A percentile compares a stretch with the other conserved stretches of the same genome.
These are phyloP conservation scores for Austrolebias charrua DNA, from an alignment of 2,797 vertebrate species.

Conservation along the genomic window DNA sequence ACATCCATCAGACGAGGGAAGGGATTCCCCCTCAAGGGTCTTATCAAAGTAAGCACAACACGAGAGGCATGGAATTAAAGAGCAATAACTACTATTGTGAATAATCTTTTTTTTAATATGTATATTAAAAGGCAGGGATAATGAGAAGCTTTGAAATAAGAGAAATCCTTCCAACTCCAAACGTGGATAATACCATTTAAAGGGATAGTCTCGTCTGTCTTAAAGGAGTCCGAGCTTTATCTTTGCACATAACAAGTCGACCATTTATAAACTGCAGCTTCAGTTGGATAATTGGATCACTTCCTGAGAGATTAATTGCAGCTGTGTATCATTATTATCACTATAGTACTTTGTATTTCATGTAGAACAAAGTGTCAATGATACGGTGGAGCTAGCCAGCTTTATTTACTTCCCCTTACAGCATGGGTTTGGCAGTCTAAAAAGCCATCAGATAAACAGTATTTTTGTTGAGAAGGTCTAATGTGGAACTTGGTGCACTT, in stretches of 20 bases:
- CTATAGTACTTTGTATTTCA: constrained; percentile 50
- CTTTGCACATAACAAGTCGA: constrained; percentile 52
- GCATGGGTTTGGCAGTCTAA: neutral
- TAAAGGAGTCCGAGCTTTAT: constrained; percentile 62
- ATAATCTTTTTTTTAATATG: no score
- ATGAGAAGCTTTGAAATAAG: constrained; percentile 53
- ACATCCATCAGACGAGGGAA: constrained; percentile 28
- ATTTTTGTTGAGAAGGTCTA: neutral
- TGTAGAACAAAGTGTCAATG: constrained; percentile 14
- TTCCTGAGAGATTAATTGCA: constrained; percentile 65
- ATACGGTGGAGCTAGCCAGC: neutral
- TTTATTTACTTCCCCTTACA: neutral
- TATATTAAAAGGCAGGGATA: neutral
- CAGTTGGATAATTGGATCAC: constrained; percentile 74
- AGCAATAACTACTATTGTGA: constrained; percentile 45
- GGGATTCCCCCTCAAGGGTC: constrained; percentile 40
- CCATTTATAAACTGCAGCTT: constrained; percentile 60
- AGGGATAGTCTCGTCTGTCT: constrained; percentile 46
- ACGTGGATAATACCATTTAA: constrained; percentile 62
- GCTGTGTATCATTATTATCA: constrained; percentile 25
- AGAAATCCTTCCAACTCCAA: constrained; percentile 53
- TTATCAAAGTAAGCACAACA: constrained; percentile 56
- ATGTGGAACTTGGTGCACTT: neutral
- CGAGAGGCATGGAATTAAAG: constrained; percentile 55
- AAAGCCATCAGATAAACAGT: neutral